Base-by-base conservation (phyloP, 2,113 vertebrate species). In the Calyptommatus sinebrachiatus region DNA sequence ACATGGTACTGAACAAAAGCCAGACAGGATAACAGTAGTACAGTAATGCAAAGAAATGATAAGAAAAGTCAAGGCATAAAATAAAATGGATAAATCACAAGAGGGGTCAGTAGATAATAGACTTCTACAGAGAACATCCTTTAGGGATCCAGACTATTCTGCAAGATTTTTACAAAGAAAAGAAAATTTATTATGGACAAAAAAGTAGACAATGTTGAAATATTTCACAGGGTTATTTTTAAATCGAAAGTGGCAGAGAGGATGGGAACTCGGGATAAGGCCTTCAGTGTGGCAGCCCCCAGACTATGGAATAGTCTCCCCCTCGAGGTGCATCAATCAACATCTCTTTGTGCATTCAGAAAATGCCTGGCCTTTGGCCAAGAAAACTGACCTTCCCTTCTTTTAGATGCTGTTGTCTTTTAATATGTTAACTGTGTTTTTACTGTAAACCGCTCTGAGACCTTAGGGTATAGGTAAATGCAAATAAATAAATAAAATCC, bases 1-100 rank as follows among this genome's bases (percentile, higher is more conserved):
- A 79, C 73, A 72, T 12, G 28, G 71, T 68, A 31, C n/a, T 66
- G 35, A 71, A 79, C 78, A 79, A 83, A 57, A 78, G 26, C 48
- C 26, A 31, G n/a, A 20, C 31, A 61, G 50, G 70, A 67, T 83
- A 75, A 71, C 29, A 31, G n/a, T 29, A 50, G 41, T 41, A 79
- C 76, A 79, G 45, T 57, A 71, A 31, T 62, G 70, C 60, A 29
- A 57, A 28, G 35, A 2, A 29, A 75, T 21, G 66, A 68, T 84
- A 79, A 83, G 71, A 57, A 74, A 83, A 79, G 63, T 22, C 77
- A 76, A 29, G 26, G 48, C 65, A 29, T 28, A 65, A 29, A 74
- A 41, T 71, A 53, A 71, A 63, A 70, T 10, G 66, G 70, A 78
- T 45, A 31, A 57, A 65, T 45, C 60, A 29, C 18, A 45, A 63